Evolutionary conservation across 2,797 vertebrate species (phyloP).

Genomic region (Sebastes trivittatus): DNA sequence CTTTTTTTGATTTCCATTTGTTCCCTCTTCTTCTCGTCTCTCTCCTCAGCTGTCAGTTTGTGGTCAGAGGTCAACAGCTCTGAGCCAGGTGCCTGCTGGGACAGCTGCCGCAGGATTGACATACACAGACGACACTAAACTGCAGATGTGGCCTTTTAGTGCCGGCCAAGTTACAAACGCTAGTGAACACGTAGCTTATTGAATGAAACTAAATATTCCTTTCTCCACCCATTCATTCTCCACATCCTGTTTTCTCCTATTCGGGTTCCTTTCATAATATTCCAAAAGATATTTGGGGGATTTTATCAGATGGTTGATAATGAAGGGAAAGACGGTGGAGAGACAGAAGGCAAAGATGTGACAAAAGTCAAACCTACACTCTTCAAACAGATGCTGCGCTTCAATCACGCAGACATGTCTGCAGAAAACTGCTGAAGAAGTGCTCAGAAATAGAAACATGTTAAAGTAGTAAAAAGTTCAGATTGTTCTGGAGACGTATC

Average conservation of each 20-base stretch:
- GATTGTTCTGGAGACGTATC: neutral
- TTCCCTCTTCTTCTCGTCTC: constrained; percentile 56
- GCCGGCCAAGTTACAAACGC: constrained; percentile 11
- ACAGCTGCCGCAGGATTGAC: constrained; percentile 79
- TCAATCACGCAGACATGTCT: neutral
- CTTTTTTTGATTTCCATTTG: constrained; percentile 71
- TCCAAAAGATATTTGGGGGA: neutral
- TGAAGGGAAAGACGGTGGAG: neutral
- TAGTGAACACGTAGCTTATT: neutral
- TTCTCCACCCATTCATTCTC: neutral
- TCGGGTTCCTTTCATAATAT: neutral
- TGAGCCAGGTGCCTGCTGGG: constrained; percentile 78
- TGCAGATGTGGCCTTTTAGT: constrained; percentile 71
- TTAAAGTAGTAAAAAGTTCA: neutral
- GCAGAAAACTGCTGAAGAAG: neutral
- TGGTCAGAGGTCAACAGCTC: constrained; percentile 74
- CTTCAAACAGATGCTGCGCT: neutral
- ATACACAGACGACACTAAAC: constrained; percentile 42
- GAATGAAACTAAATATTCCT: neutral
- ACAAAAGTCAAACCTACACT: neutral
- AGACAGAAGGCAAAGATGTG: neutral
- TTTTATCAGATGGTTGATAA: neutral
- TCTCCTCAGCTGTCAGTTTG: constrained; percentile 73
- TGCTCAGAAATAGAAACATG: neutral
- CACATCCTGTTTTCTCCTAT: neutral